These are phyloP conservation scores for Protobothrops mucrosquamatus DNA, from an alignment of 2,113 vertebrate genomes.

Conservation along the genomic window DNA sequence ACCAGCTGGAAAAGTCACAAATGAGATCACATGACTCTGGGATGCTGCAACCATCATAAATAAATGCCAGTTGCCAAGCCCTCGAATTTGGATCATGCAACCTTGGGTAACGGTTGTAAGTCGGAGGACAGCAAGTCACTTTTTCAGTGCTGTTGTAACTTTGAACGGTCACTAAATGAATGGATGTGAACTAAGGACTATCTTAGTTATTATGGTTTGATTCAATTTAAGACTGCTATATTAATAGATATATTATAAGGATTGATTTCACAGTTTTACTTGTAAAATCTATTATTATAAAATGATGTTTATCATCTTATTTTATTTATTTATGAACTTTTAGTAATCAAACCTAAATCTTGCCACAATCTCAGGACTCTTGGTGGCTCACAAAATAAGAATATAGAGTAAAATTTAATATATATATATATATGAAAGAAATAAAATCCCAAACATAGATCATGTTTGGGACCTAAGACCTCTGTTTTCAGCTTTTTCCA, in stretches of 20 bases:
- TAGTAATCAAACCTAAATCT: neutral
- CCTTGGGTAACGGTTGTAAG: neutral
- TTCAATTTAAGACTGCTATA: neutral
- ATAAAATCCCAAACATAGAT: neutral
- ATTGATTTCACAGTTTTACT: neutral
- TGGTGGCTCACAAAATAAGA: neutral
- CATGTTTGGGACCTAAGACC: neutral
- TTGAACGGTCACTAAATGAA: neutral
- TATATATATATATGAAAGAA: neutral
- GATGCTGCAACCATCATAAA: neutral
- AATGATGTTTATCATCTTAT: neutral
- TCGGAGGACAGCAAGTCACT: neutral
- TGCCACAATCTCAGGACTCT: neutral
- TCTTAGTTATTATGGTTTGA: neutral
- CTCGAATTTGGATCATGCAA: neutral
- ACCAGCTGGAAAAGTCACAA: neutral
- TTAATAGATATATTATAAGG: neutral
- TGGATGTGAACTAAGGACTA: neutral
- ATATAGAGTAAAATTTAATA: neutral
- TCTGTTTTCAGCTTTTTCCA: neutral
- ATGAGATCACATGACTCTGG: neutral
- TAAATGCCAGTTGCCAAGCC: neutral
- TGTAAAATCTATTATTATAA: neutral
- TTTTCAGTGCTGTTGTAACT: neutral
- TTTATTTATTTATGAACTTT: neutral